Base-by-base conservation (phyloP, 2,888 invertebrate species). In the Trachelus tabidus region DNA sequence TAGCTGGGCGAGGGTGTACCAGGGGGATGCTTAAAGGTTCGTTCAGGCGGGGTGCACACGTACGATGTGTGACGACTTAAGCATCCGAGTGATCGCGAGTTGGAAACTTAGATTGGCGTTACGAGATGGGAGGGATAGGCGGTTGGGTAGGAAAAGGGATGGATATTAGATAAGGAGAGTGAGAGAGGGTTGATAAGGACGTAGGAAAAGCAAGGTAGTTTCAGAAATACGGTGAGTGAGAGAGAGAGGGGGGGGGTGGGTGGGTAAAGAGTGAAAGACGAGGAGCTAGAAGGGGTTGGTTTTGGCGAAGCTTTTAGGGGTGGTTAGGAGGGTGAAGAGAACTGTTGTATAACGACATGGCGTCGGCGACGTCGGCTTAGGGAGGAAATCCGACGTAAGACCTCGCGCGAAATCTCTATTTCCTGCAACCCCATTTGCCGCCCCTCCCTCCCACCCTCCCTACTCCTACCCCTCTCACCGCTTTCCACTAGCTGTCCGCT, bases 301-400 rank as follows among this genome's bases (percentile, higher is more conserved):
- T 75, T 77, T 77, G 68, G 33, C 68, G 76, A 68, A 15, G 40
- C 15, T 40, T 4, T 78, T 34, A 68, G 73, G 74, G 73, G 34
- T 74, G 31, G 33, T 73, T 76, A 79, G 73, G 78, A 75, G 76
- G 78, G 75, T 75, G 69, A 74, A 12, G 73, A 73, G 73, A 34
- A 33, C 31, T 76, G n/a, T n/a, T 35, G 73, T 73, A 40, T 40
- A 35, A 73, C 73, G 73, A 12, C 73, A 73, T n/a, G 73, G 73
- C 34, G 34, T n/a, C 12, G 69, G 73, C 71, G 71, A 71, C 71
- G 71, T 81, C 86, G 87, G 87, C 87, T 90, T 90, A 89, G 82
- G 85, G 81, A 85, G 81, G 81, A 90, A 90, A 90, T 90, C 90
- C 88, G 82, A 85, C 86, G 87, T 89, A 90, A 90, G 88, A 88